Conservation (phyloP, 2,888 invertebrate genomes). For the Synergus japonicus region DNA sequence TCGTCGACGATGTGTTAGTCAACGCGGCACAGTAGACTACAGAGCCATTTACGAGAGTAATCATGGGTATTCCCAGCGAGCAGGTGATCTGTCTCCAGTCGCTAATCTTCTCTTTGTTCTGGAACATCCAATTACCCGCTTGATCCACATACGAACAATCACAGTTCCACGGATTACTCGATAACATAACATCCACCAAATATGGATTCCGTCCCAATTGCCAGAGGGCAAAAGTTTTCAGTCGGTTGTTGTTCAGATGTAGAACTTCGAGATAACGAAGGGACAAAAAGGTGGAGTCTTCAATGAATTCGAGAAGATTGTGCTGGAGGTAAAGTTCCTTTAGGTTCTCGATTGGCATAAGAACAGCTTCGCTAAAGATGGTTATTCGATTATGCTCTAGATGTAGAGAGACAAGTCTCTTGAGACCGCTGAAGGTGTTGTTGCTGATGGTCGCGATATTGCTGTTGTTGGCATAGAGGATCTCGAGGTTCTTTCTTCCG, state of each 20-base stretch:
- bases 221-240: conserved; percentile 91
- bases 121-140: conserved; percentile 88
- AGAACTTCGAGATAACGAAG: conserved; percentile 90
- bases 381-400: conserved; percentile 92
- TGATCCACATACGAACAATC: conserved; percentile 91
- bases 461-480: conserved; percentile 92
- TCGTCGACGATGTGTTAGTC: conserved; percentile 85
- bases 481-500: conserved; percentile 92
- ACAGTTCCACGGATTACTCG: conserved; percentile 94
- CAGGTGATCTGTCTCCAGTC: conserved; percentile 89
- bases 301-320: conserved; percentile 89
- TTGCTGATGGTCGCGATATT: conserved; percentile 91
- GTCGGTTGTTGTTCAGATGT: conserved; percentile 89
- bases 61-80: conserved; percentile 84
- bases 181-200: conserved; percentile 90
- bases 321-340: conserved; percentile 92
- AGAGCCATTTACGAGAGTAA: conserved; percentile 87
- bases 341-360: conserved; percentile 89
- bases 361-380: conserved; percentile 89
- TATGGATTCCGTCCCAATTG: conserved; percentile 90
- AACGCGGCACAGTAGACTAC: conserved; percentile 87
- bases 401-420: conserved; percentile 88
- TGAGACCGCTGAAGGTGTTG: conserved; percentile 93
- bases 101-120: conserved; percentile 88
- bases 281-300: conserved; percentile 90